phyloP scores from a whole-genome alignment of 2,797 vertebrate genomes.

The Periparus ater region DNA sequence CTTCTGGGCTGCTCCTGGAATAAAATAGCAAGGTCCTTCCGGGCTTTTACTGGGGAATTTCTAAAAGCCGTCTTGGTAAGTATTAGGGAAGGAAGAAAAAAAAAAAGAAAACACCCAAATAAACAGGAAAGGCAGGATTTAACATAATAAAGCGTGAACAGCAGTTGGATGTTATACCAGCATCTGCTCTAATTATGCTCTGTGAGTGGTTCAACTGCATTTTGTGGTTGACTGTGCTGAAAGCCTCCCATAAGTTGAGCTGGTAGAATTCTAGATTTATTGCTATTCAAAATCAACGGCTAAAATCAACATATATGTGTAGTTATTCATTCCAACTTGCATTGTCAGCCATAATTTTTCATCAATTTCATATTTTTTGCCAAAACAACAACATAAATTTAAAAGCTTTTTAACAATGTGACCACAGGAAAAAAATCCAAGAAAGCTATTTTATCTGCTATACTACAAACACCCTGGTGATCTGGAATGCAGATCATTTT shows the following conservation, averaged over 20 bases:
- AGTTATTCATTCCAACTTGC: slow-evolving; percentile 24
- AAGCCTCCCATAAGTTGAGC: slow-evolving; percentile 40
- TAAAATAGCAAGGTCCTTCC: neutral
- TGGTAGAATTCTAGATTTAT: slow-evolving; percentile 57
- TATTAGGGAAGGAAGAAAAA: neutral
- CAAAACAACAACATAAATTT: slow-evolving; percentile 32
- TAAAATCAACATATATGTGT: slow-evolving; percentile 53
- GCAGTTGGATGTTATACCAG: slow-evolving; percentile 43
- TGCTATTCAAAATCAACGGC: slow-evolving; percentile 20
- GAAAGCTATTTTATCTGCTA: neutral
- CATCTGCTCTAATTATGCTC: slow-evolving; percentile 54
- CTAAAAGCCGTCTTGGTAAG: neutral
- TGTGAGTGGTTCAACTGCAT: slow-evolving; percentile 41
- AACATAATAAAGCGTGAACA: slow-evolving; percentile 20
- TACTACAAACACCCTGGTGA: neutral
- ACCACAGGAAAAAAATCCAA: neutral
- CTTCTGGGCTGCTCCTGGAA: neutral
- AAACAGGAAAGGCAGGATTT: slow-evolving; percentile 43
- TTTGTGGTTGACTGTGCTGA: slow-evolving; percentile 59
- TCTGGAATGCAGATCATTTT: slow-evolving; percentile 8
- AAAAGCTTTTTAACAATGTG: slow-evolving; percentile 30
- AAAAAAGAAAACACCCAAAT: neutral
- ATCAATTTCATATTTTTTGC: slow-evolving; percentile 38
- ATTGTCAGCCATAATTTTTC: slow-evolving; percentile 41
- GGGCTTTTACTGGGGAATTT: neutral